phyloP scores from a whole-genome alignment of 2,797 vertebrate genomes.

The Erpetoichthys calabaricus region DNA sequence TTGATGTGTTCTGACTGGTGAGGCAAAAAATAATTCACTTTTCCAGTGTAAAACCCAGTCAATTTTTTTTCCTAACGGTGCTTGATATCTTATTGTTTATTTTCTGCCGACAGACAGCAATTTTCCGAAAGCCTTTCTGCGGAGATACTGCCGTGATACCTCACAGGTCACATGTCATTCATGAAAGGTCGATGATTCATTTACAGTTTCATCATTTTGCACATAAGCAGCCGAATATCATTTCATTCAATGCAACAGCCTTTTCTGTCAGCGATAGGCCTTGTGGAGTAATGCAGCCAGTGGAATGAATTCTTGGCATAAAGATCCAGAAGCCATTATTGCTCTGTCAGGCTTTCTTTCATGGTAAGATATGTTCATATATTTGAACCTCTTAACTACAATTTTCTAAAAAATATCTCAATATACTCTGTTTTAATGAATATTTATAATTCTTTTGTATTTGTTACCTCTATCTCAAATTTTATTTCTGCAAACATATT shows the following conservation, averaged over 20 bases:
- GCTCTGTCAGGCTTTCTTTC: not conserved
- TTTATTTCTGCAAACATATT: too few species aligned
- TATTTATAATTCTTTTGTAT: too few species aligned
- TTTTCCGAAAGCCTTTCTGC: conserved; percentile 52
- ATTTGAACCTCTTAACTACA: too few species aligned
- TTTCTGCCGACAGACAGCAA: conserved; percentile 60
- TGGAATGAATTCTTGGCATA: conserved; percentile 27
- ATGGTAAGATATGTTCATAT: not conserved
- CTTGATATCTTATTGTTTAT: conserved; percentile 69
- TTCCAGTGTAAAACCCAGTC: conserved; percentile 60
- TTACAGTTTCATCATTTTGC: conserved; percentile 70
- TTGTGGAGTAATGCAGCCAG: conserved; percentile 20
- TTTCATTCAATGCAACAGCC: conserved; percentile 36
- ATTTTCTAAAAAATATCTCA: too few species aligned
- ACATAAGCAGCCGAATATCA: conserved; percentile 52
- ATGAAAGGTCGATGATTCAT: conserved; percentile 69
- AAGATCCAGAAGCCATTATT: conserved; percentile 3
- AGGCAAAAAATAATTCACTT: conserved; percentile 60
- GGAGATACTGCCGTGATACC: conserved; percentile 57
- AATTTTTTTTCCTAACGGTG: conserved; percentile 52
- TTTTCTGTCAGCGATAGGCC: conserved; percentile 23
- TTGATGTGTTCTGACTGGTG: conserved; percentile 69
- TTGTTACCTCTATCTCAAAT: too few species aligned
- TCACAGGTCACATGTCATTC: conserved; percentile 71
- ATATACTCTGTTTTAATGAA: too few species aligned